Percentiles rank a stretch among this genome's conserved stretches.
Conservation (phyloP, 2,888 invertebrate genomes). For the Drosophila meridionalis region DNA sequence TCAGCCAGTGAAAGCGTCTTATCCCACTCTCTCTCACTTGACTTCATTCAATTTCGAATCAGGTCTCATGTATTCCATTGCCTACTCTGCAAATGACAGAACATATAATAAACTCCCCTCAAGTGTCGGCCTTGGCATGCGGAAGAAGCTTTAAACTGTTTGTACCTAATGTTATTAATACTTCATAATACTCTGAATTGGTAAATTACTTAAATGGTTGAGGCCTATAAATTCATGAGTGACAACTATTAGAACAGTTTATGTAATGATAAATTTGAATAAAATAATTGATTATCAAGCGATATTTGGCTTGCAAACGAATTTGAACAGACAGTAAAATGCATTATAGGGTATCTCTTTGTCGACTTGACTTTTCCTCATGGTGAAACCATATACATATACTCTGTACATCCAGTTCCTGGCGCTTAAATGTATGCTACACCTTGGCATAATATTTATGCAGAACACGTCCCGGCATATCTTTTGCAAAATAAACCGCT, state of each 20-base stretch:
- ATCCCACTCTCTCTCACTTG: slow-evolving; percentile 3
- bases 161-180: slow-evolving; percentile 45
- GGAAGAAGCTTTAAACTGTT: slow-evolving; percentile 30
- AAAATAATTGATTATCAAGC: not conserved
- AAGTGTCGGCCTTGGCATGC: slow-evolving; percentile 29
- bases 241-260: not conserved
- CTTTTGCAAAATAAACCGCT: slow-evolving; percentile 69
- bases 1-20: not conserved
- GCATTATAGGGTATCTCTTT: slow-evolving; percentile 13
- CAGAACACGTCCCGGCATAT: slow-evolving; percentile 68
- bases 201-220: not conserved
- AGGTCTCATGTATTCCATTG: slow-evolving; percentile 23
- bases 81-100: slow-evolving; percentile 26
- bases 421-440: slow-evolving; percentile 57
- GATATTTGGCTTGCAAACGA: not conserved
- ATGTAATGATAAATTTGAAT: too few relatives aligned
- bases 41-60: slow-evolving; percentile 44
- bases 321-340: not conserved
- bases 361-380: not conserved
- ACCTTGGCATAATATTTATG: slow-evolving; percentile 68
- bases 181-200: slow-evolving; percentile 13
- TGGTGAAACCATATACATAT: not conserved
- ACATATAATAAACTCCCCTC: slow-evolving; percentile 20
- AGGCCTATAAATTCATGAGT: too few relatives aligned
- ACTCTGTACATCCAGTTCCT: not conserved